Percentiles rank a stretch among this genome's conserved stretches.
These are phyloP conservation scores for Adelosebastes latens DNA, from an alignment of 2,797 vertebrate genomes.

Conservation along the genomic window DNA sequence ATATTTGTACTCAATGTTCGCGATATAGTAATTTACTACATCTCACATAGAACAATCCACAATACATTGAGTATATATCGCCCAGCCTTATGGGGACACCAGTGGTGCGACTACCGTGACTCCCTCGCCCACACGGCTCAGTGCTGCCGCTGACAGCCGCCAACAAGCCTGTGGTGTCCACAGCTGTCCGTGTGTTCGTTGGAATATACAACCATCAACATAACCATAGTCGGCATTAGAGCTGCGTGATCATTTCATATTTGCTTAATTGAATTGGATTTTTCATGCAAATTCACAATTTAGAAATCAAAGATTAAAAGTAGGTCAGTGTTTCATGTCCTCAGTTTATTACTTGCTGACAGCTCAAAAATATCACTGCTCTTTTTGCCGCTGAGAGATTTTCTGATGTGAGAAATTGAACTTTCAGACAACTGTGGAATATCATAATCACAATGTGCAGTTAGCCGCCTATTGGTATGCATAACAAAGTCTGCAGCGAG, in stretches of 20 bases:
- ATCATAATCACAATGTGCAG: conserved; percentile 52
- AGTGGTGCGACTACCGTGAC: too few species aligned
- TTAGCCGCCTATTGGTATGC: conserved; percentile 66
- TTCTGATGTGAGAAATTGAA: conserved; percentile 47
- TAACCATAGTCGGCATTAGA: neutral
- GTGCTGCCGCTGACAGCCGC: too few species aligned
- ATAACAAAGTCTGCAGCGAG: conserved; percentile 60
- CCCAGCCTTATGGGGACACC: too few species aligned
- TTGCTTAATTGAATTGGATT: neutral
- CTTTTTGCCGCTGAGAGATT: conserved; percentile 38
- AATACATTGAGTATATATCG: too few species aligned
- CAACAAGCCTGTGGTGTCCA: too few species aligned
- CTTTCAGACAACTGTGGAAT: conserved; percentile 40
- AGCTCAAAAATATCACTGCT: conserved; percentile 27
- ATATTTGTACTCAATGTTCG: too few species aligned
- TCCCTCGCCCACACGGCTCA: too few species aligned
- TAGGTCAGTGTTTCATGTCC: conserved; percentile 15
- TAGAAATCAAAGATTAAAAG: conserved; percentile 20
- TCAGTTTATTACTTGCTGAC: conserved; percentile 1
- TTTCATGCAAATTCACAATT: conserved; percentile 8
- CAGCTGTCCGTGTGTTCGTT: too few species aligned
- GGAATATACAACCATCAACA: neutral
- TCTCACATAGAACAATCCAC: too few species aligned
- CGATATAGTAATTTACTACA: too few species aligned
- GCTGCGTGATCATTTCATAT: neutral